These are phyloP conservation scores for Tiliqua scincoides DNA, from an alignment of 2,113 vertebrate species.

Conservation along the genomic window DNA sequence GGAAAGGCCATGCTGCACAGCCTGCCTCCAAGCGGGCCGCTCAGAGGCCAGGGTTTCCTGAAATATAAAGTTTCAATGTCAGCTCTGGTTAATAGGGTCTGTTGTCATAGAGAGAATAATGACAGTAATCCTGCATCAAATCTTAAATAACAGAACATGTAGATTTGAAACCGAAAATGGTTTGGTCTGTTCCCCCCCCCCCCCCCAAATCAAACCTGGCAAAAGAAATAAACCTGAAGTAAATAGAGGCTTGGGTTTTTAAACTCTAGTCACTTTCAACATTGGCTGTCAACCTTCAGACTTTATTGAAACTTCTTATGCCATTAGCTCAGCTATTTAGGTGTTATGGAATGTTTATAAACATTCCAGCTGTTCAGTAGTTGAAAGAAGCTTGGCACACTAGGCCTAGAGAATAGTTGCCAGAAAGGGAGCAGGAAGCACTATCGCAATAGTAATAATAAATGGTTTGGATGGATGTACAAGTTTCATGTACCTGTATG, in stretches of 20 bases:
- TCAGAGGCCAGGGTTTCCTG: too few species aligned
- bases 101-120: not conserved
- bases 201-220: not conserved
- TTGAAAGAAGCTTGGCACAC: not conserved
- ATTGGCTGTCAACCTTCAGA: not conserved
- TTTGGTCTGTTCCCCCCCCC: not conserved
- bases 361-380: not conserved
- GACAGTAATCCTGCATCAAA: not conserved
- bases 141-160: not conserved
- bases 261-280: not conserved
- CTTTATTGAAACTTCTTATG: not conserved
- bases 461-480: not conserved
- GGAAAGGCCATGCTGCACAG: too few species aligned
- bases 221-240: not conserved
- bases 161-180: not conserved
- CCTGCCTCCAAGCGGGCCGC: too few species aligned
- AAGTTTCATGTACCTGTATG: not conserved
- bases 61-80: not conserved
- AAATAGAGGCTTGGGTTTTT: not conserved
- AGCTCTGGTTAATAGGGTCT: not conserved
- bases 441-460: not conserved
- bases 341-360: not conserved
- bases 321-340: not conserved
- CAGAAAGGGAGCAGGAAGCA: not conserved
- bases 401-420: not conserved